Evolutionary conservation across 2,888 invertebrate genomes (phyloP).

Genomic region (Trachelus iudaicus): DNA sequence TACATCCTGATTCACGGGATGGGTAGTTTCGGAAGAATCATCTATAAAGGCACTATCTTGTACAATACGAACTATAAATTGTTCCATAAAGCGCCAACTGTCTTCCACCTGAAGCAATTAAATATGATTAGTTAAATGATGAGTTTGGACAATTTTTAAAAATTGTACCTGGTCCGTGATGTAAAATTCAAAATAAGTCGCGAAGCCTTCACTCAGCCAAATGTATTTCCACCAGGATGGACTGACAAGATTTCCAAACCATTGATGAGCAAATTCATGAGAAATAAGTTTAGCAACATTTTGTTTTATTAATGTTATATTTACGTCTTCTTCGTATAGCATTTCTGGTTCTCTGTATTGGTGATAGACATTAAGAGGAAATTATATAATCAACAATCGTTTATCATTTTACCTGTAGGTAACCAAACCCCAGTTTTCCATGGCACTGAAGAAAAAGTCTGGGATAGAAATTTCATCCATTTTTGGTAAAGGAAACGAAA

Average conservation of each 20-base stretch:
- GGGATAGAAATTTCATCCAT: conserved; percentile 96
- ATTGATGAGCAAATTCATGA: conserved; percentile 70
- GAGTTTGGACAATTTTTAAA: neutral
- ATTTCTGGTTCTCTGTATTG: neutral
- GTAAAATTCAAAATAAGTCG: conserved; percentile 67
- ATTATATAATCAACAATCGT: no score
- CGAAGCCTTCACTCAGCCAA: conserved; percentile 68
- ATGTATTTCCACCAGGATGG: conserved; percentile 58
- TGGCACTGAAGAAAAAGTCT: conserved; percentile 94
- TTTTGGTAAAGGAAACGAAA: conserved; percentile 95
- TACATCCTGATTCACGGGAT: conserved; percentile 70
- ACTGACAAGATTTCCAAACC: conserved; percentile 66
- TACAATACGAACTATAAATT: conserved; percentile 67
- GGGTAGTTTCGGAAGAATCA: conserved; percentile 66
- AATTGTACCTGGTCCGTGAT: conserved; percentile 50
- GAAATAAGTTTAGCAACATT: conserved; percentile 55
- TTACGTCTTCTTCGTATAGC: conserved; percentile 33
- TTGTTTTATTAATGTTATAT: conserved; percentile 38
- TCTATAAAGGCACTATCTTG: conserved; percentile 63
- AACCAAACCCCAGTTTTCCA: conserved; percentile 97
- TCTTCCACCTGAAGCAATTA: conserved; percentile 54
- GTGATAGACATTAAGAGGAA: no score
- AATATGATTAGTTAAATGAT: neutral
- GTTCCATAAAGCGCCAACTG: conserved; percentile 68
- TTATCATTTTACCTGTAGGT: conserved; percentile 39